Evolutionary conservation across 1,140 invertebrate species (phyloP), one percentile per base, ranked within the genome.

Genomic region (Drusus annulatus): DNA sequence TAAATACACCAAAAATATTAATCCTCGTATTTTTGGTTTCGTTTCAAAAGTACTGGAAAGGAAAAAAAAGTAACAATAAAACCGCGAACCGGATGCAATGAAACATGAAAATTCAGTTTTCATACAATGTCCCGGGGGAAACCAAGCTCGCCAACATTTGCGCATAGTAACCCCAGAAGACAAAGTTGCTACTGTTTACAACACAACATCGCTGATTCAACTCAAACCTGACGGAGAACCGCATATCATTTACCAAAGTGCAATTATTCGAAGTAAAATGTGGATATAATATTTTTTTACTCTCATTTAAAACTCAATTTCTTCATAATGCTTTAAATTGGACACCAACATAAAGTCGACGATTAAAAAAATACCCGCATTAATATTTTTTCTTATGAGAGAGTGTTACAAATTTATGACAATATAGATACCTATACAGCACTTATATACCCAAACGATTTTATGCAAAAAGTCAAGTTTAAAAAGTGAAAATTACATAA

Each of bases 81-180:
- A 36, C 36, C 63, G 19, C 36, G 54, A n/a, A 63, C 62, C 62
- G 31, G 16, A 68, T 60, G 77, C 62, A 80, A 60, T 77, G 74
- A 71, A 76, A 76, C 36, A 75, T 76, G 68, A 81, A 81, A 81
- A 81, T 73, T 50, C 54, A 31, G 52, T 77, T 81, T 81, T 28
- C 50, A 23, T 74, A 76, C 21, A 17, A 5, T 16, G 7, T 19
- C 56, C 71, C 78, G 56, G 16, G 58, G 69, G 78, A 62, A n/a
- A n/a, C 25, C 16, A 17, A 10, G 75, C 76, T 76, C 68, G 52
- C 74, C 45, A 65, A 69, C 74, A 62, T 69, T 76, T 75, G 71
- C 58, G 71, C 71, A 45, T 60, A 60, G 10, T 52, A 74, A 60
- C 74, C 76, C 79, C 79, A 71, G 76, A 80, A 76, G 79, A 80